Conservation (phyloP, 2,797 vertebrate species). For the Carduelis carduelis region DNA sequence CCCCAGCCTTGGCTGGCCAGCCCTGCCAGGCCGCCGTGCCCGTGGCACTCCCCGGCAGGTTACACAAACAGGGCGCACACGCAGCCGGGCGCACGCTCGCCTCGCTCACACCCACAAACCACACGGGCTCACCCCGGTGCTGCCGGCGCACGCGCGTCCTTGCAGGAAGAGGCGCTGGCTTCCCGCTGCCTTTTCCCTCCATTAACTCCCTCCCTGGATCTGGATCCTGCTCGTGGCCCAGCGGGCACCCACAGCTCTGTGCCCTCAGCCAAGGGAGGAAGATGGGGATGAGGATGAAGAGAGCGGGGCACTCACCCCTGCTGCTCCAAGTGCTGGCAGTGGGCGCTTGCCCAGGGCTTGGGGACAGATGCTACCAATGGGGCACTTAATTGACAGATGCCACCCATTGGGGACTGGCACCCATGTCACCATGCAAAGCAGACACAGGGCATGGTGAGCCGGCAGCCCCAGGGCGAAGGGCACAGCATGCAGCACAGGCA, state of each 20-base stretch:
- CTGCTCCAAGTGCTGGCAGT: not conserved
- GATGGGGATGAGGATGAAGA: not conserved
- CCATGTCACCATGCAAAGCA: not conserved
- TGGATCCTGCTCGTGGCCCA: not conserved
- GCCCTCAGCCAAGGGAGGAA: not conserved
- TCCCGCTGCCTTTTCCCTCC: conserved; percentile 29
- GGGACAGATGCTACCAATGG: not conserved
- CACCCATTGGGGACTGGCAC: not conserved
- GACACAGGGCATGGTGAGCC: not conserved
- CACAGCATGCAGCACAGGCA: not conserved
- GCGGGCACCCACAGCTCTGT: not conserved
- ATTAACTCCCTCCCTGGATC: not conserved
- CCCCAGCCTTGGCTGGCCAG: not conserved
- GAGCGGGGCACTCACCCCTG: rapidly evolving
- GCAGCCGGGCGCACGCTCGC: not conserved
- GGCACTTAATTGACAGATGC: not conserved
- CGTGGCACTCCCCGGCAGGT: not conserved
- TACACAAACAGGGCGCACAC: not conserved
- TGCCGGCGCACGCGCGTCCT: not conserved
- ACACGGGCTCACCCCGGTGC: conserved; percentile 12
- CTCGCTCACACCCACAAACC: conserved; percentile 38
- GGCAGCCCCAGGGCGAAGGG: not conserved
- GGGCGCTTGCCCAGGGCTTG: rapidly evolving
- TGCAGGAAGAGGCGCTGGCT: not conserved
- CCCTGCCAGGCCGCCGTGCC: not conserved